A percentile compares a stretch with the other conserved stretches of the same genome.
These are phyloP conservation scores for Lethrus apterus DNA, from an alignment of 1,140 invertebrate genomes.

Conservation along the genomic window DNA sequence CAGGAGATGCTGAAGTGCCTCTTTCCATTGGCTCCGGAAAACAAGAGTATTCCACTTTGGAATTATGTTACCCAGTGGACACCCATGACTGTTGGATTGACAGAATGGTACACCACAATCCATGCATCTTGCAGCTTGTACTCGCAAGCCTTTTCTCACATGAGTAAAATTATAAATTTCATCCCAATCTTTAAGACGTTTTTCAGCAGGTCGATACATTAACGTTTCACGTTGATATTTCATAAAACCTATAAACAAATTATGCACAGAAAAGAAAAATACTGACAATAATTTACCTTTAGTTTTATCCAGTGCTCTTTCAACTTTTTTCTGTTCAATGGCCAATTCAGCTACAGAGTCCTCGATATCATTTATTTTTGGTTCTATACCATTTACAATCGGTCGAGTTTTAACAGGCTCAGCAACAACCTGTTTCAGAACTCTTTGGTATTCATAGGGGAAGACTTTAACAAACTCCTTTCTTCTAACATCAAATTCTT, in stretches of 20 bases:
- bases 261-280: not conserved
- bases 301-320: slow-evolving; percentile 83
- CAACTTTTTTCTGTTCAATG: slow-evolving; percentile 67
- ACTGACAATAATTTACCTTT: slow-evolving; percentile 45
- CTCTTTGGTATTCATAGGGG: slow-evolving; percentile 93
- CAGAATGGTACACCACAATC: slow-evolving; percentile 99
- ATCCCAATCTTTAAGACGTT: slow-evolving; percentile 89
- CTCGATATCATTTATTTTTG: slow-evolving; percentile 75
- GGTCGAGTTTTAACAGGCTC: slow-evolving; percentile 28
- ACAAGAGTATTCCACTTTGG: slow-evolving; percentile 99
- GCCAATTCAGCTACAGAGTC: slow-evolving; percentile 70
- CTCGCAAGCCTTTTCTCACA: slow-evolving; percentile 79
- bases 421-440: slow-evolving; percentile 57
- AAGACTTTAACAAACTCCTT: slow-evolving; percentile 93
- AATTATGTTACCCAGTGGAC: slow-evolving; percentile 97
- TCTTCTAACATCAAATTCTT: slow-evolving; percentile 73
- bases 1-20: slow-evolving; percentile 89
- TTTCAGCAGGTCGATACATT: slow-evolving; percentile 75
- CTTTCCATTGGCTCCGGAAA: slow-evolving; percentile 91
- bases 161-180: slow-evolving; percentile 89
- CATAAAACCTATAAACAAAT: slow-evolving; percentile 67
- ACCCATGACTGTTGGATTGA: slow-evolving; percentile 87
- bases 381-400: slow-evolving; percentile 31
- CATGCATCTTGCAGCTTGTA: slow-evolving; percentile 97
- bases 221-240: slow-evolving; percentile 87